Evolutionary conservation across 2,797 vertebrate genomes (phyloP).

Genomic region (Cynodonichthys magdalenae): DNA sequence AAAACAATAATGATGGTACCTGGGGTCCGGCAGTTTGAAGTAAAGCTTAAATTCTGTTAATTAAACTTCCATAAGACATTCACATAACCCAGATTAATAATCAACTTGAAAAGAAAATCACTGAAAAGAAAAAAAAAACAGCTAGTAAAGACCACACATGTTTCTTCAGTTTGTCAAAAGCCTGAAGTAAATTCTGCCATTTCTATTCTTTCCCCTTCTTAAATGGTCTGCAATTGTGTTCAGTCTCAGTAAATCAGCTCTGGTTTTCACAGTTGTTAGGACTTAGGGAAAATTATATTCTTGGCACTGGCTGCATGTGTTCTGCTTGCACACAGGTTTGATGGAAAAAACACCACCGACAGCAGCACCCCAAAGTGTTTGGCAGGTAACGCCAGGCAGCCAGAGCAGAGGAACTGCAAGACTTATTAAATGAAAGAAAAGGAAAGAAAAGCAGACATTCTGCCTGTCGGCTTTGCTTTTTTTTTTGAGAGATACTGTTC

Average conservation of each 20-base stretch:
- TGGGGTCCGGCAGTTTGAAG: too few species aligned
- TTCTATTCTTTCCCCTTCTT: conserved; percentile 52
- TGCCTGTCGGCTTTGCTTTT: conserved; percentile 69
- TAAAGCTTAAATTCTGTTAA: too few species aligned
- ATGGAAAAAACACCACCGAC: conserved; percentile 73
- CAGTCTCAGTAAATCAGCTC: conserved; percentile 66
- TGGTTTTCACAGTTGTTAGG: conserved; percentile 79
- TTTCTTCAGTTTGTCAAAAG: conserved; percentile 42
- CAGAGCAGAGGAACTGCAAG: conserved; percentile 55
- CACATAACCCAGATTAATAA: conserved; percentile 35
- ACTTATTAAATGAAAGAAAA: conserved; percentile 41
- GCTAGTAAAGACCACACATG: conserved; percentile 52
- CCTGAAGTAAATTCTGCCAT: conserved; percentile 28
- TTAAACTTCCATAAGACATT: conserved; percentile 35
- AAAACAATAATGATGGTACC: too few species aligned
- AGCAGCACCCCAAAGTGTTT: conserved; percentile 60
- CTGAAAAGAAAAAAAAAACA: conserved; percentile 64
- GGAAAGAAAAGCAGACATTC: conserved; percentile 44
- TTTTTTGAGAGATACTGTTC: conserved; percentile 58
- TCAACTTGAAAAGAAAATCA: conserved; percentile 50
- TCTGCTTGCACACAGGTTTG: conserved; percentile 63
- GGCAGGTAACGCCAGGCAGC: conserved; percentile 57
- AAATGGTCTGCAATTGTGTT: conserved; percentile 71
- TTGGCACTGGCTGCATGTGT: conserved; percentile 69
- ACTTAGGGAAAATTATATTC: conserved; percentile 77